These are phyloP conservation scores for Drosophila kurseongensis DNA, from an alignment of 1,140 invertebrate species.

Conservation along the genomic window DNA sequence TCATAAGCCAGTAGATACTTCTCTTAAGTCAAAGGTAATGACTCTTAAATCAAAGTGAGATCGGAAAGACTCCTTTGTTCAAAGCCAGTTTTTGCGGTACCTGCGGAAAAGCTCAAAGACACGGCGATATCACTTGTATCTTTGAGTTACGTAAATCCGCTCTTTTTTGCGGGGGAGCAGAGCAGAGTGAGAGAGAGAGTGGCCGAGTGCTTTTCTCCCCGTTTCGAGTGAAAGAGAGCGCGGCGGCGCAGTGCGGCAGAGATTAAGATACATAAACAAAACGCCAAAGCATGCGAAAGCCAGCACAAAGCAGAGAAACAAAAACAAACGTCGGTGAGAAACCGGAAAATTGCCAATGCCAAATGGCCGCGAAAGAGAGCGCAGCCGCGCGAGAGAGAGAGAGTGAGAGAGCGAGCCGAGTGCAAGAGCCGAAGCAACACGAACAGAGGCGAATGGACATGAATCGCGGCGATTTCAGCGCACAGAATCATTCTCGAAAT, in stretches of 20 bases:
- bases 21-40: constrained; percentile 80
- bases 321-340: constrained; percentile 69
- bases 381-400: constrained; percentile 39
- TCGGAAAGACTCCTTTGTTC: constrained; percentile 58
- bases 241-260: constrained; percentile 62
- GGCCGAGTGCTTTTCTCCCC: not conserved
- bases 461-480: constrained; percentile 37
- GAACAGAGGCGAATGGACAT: constrained; percentile 7
- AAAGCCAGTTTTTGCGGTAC: constrained; percentile 56
- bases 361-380: constrained; percentile 33
- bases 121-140: constrained; percentile 37
- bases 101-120: constrained; percentile 57
- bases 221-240: constrained; percentile 48
- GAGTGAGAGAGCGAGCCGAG: constrained; percentile 27
- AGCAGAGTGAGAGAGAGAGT: not conserved
- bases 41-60: constrained; percentile 78
- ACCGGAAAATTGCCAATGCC: constrained; percentile 56
- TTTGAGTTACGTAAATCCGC: constrained; percentile 71
- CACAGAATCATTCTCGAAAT: constrained; percentile 84
- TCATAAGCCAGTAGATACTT: constrained; percentile 71
- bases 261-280: constrained; percentile 75
- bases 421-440: constrained; percentile 33
- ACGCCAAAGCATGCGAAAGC: constrained; percentile 72
- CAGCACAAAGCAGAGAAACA: constrained; percentile 79
- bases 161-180: constrained; percentile 20